These are phyloP conservation scores for Mythimna pallens DNA, from an alignment of 2,888 invertebrate genomes.

Conservation along the genomic window DNA sequence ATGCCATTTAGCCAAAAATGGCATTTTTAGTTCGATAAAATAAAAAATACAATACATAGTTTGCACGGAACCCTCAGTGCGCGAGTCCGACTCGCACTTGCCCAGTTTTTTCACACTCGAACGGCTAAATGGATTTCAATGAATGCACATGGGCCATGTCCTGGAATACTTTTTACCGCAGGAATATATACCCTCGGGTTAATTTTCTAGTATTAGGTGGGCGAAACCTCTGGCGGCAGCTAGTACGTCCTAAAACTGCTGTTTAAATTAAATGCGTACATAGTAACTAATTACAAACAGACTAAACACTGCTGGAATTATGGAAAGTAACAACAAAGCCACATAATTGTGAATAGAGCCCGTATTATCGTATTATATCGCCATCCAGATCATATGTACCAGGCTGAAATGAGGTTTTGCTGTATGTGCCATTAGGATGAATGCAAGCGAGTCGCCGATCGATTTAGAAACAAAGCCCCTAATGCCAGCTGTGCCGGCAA, in stretches of 20 bases:
- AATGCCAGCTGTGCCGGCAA: constrained; percentile 62
- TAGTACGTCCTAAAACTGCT: not conserved
- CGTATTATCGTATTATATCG: constrained; percentile 42
- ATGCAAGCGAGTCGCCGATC: constrained; percentile 58
- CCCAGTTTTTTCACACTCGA: too few species aligned
- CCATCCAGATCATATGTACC: constrained; percentile 55
- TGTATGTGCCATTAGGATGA: constrained; percentile 63
- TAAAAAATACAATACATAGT: too few species aligned
- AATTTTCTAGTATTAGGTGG: too few species aligned
- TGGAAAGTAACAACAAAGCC: constrained; percentile 33
- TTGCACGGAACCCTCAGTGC: too few species aligned
- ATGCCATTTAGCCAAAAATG: too few species aligned
- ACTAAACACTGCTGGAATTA: constrained; percentile 26
- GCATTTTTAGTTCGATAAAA: too few species aligned
- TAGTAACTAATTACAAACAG: constrained; percentile 20
- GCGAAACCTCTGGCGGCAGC: not conserved
- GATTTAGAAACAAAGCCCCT: constrained; percentile 68
- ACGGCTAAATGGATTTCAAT: too few species aligned
- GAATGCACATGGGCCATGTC: too few species aligned
- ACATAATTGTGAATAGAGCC: constrained; percentile 39
- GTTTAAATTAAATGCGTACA: not conserved
- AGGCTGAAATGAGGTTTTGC: constrained; percentile 53
- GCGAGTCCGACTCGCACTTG: too few species aligned
- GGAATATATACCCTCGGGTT: too few species aligned
- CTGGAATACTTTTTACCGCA: too few species aligned